A percentile compares a stretch with the other conserved stretches of the same genome.
Conservation (phyloP, 2,888 invertebrate genomes). For the Eristalis pertinax region DNA sequence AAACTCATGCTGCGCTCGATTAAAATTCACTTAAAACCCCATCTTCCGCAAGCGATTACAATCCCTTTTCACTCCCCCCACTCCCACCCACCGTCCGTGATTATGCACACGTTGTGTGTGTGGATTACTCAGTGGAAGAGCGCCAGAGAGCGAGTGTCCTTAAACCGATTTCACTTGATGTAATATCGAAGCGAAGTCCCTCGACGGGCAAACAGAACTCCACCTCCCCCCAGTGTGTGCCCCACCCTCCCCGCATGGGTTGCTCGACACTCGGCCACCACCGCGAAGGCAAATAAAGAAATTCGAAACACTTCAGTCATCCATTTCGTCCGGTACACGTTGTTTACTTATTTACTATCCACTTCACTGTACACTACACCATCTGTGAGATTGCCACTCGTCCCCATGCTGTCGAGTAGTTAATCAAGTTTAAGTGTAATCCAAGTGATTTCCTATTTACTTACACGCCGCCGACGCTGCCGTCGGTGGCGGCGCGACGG, state of each 20-base stretch:
- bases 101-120: neutral
- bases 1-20: constrained; percentile 1
- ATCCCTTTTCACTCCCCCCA: neutral
- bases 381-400: constrained; percentile 48
- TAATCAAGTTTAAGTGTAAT: constrained; percentile 64
- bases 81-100: neutral
- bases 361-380: constrained; percentile 37
- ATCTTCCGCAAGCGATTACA: neutral
- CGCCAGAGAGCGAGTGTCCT: neutral
- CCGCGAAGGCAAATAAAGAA: constrained; percentile 28
- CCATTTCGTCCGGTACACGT: constrained; percentile 30
- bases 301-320: constrained; percentile 26
- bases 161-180: neutral
- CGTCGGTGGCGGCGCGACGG: constrained; percentile 17
- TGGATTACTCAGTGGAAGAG: neutral
- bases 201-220: neutral
- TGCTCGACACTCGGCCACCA: neutral
- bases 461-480: constrained; percentile 35
- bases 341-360: constrained; percentile 65
- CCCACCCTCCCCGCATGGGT: too few relatives aligned
- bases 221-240: neutral
- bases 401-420: constrained; percentile 39
- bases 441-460: constrained; percentile 57
- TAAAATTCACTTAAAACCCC: neutral
- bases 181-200: neutral